Conservation (phyloP, 1,140 invertebrate species). For the Lordiphosa clarofinis region DNA sequence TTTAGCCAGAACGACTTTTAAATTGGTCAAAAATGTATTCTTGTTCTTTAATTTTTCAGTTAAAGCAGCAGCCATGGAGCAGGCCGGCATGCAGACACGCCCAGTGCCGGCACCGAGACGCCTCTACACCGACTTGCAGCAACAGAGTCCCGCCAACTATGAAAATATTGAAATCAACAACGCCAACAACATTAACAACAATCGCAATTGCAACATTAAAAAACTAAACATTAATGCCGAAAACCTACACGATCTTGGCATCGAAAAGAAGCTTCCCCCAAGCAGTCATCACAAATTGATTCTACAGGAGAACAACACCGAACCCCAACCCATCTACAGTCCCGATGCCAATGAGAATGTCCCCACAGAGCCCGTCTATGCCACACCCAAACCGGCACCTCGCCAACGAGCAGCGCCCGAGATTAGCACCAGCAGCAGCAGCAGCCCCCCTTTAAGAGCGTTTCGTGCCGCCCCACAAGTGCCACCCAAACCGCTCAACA, state of each 20-base stretch:
- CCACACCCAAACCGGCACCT: slow-evolving; percentile 57
- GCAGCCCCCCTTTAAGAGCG: slow-evolving; percentile 1
- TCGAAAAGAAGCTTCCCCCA: slow-evolving; percentile 34
- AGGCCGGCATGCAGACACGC: slow-evolving; percentile 44
- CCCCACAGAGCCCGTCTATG: slow-evolving; percentile 44
- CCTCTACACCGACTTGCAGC: slow-evolving; percentile 51
- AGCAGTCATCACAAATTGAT: slow-evolving; percentile 53
- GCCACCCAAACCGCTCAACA: slow-evolving; percentile 35
- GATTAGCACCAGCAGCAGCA: not conserved
- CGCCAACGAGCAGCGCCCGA: slow-evolving; percentile 41
- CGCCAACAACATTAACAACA: slow-evolving; percentile 20
- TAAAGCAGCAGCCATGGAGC: slow-evolving; percentile 36
- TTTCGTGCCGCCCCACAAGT: slow-evolving; percentile 48
- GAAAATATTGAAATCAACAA: slow-evolving; percentile 59
- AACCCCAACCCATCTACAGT: slow-evolving; percentile 55
- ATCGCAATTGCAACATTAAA: slow-evolving; percentile 37
- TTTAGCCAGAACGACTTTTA: no score
- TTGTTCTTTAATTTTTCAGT: not conserved
- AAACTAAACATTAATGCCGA: slow-evolving; percentile 62
- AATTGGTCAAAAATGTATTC: not conserved
- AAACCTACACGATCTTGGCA: slow-evolving; percentile 54
- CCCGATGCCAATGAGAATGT: slow-evolving; percentile 72
- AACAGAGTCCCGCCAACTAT: slow-evolving; percentile 48
- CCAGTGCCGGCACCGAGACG: slow-evolving; percentile 74
- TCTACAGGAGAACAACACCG: slow-evolving; percentile 46